These are phyloP conservation scores for Apeira syringaria DNA, from an alignment of 2,888 invertebrate species.

Conservation along the genomic window DNA sequence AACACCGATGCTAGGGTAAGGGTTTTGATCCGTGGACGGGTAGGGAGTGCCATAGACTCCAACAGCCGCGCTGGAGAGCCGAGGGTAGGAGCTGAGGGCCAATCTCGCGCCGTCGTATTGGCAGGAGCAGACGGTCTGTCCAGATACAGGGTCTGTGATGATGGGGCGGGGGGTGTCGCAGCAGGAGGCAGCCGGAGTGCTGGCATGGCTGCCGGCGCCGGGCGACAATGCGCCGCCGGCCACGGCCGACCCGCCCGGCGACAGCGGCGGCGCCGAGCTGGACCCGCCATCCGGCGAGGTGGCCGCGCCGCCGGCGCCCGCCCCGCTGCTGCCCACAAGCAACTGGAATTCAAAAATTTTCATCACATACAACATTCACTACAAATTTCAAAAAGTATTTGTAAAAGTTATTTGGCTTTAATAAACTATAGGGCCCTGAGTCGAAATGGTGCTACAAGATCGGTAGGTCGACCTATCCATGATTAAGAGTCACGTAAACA, in stretches of 20 bases:
- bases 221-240: conserved; percentile 83
- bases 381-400: no score
- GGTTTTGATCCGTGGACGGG: conserved; percentile 95
- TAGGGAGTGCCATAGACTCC: conserved; percentile 94
- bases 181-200: conserved; percentile 85
- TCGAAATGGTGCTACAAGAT: no score
- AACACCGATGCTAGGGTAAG: conserved; percentile 95
- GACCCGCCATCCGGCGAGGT: conserved; percentile 88
- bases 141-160: conserved; percentile 96
- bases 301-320: conserved; percentile 88
- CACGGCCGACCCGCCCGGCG: conserved; percentile 88
- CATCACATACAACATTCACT: neutral
- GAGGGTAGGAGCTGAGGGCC: conserved; percentile 91
- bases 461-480: no score
- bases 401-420: no score
- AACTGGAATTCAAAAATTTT: conserved; percentile 75
- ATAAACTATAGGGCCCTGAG: no score
- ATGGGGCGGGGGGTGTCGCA: conserved; percentile 96
- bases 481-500: no score
- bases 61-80: conserved; percentile 90
- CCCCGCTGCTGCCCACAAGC: conserved; percentile 89
- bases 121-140: conserved; percentile 96
- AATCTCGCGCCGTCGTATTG: conserved; percentile 95
- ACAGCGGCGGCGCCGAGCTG: conserved; percentile 89
- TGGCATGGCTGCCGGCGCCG: conserved; percentile 79